A percentile compares a stretch with the other conserved stretches of the same genome.
These are phyloP conservation scores for Anastatus disparis DNA, from an alignment of 1,140 invertebrate genomes.

Conservation along the genomic window DNA sequence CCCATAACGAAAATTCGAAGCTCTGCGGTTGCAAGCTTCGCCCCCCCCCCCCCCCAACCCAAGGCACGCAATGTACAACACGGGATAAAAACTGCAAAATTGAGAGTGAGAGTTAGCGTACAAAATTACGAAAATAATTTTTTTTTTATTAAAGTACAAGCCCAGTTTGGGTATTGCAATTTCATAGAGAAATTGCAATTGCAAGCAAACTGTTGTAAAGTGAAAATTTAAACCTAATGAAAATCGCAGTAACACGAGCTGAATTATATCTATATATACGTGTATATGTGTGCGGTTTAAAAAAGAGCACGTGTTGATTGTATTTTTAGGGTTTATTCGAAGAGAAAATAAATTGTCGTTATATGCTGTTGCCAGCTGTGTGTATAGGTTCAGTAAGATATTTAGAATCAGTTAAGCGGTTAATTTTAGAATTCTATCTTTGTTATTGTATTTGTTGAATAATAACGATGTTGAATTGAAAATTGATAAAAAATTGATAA, in stretches of 20 bases:
- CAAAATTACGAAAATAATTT: conserved; percentile 37
- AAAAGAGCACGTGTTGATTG: not conserved
- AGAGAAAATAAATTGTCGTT: not conserved
- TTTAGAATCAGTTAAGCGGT: not conserved
- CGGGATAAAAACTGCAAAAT: not conserved
- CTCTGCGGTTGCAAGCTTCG: no score
- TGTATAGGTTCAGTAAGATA: not conserved
- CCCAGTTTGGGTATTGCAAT: conserved; percentile 16
- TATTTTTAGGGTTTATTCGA: not conserved
- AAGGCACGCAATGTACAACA: no score
- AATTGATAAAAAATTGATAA: no score
- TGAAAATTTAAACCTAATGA: not conserved
- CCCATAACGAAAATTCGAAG: no score
- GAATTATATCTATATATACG: not conserved
- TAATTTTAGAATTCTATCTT: no score
- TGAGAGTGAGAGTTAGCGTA: not conserved
- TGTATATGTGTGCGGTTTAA: not conserved
- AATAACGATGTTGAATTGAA: no score
- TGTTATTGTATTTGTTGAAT: no score
- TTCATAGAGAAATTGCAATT: conserved; percentile 30
- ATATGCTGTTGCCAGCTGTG: not conserved
- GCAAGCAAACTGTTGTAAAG: not conserved
- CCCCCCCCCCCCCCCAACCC: no score
- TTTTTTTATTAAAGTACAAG: no score
- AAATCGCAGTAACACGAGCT: no score